A percentile compares a stretch with the other conserved stretches of the same genome.
Conservation (phyloP, 2,888 invertebrate species). For the Lottia gigantea region DNA sequence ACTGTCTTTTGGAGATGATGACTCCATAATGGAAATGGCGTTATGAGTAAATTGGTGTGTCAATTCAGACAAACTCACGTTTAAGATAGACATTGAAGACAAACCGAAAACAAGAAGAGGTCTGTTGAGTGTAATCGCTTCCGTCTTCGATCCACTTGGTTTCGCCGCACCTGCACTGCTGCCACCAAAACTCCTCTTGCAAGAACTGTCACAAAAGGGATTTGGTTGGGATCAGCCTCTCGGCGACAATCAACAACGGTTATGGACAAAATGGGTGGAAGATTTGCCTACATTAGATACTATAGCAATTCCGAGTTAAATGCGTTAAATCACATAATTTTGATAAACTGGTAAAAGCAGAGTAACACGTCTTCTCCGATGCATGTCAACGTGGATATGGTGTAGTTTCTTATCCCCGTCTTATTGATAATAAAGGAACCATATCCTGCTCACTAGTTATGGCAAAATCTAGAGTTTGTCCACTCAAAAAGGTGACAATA, state of each 20-base stretch:
- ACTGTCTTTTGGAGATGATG: neutral
- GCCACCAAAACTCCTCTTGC: constrained; percentile 11
- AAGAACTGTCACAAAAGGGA: constrained; percentile 5
- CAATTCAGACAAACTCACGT: constrained; percentile 23
- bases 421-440: no score
- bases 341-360: no score
- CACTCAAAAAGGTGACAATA: no score
- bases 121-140: neutral
- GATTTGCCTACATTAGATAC: neutral
- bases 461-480: no score
- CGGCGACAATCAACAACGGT: neutral
- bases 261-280: constrained; percentile 14
- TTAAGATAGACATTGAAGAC: constrained; percentile 13
- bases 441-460: no score
- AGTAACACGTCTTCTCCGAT: no score
- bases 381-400: no score
- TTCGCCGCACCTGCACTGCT: constrained; percentile 13
- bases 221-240: constrained; percentile 9
- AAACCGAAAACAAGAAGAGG: constrained; percentile 16
- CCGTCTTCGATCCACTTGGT: constrained; percentile 17
- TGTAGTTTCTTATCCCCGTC: no score
- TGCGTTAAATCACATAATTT: no score
- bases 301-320: no score
- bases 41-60: constrained; percentile 30
- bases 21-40: constrained; percentile 22